Evolutionary conservation across 2,888 invertebrate species (phyloP).

Genomic region (Lasius fuliginosus): DNA sequence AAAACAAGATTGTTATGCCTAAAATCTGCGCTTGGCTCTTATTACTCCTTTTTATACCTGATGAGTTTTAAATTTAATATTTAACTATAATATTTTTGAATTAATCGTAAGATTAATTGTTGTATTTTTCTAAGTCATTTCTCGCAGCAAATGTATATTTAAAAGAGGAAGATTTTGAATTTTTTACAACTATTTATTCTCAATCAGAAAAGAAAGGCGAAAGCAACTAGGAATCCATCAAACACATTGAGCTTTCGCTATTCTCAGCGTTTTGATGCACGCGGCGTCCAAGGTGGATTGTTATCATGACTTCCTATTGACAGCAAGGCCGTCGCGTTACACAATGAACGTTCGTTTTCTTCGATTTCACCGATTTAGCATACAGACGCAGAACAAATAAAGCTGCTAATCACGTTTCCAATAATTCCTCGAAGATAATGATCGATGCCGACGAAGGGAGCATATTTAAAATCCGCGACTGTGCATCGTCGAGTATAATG

Average conservation of each 20-base stretch:
- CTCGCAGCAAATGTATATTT: neutral
- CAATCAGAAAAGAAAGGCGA: neutral
- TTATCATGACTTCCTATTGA: constrained; percentile 66
- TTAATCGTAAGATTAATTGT: neutral
- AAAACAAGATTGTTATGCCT: no score
- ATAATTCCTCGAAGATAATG: constrained; percentile 38
- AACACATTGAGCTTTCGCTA: constrained; percentile 1
- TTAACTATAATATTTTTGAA: neutral
- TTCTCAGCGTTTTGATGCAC: constrained; percentile 62
- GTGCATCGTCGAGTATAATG: neutral
- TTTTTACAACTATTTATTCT: neutral
- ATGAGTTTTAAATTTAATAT: neutral
- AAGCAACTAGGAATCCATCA: constrained; percentile 18
- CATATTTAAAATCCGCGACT: constrained; percentile 28
- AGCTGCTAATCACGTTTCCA: constrained; percentile 2
- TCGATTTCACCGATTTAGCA: constrained; percentile 73
- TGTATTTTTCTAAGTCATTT: neutral
- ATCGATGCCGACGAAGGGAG: constrained; percentile 26
- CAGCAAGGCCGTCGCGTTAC: constrained; percentile 59
- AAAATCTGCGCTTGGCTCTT: no score
- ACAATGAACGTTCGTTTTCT: constrained; percentile 75
- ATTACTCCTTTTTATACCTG: no score
- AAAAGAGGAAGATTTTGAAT: neutral
- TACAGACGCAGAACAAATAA: constrained; percentile 47
- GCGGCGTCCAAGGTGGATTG: constrained; percentile 66